These are phyloP conservation scores for Tenthredo scrophulariae DNA, from an alignment of 2,888 invertebrate genomes.

Conservation along the genomic window DNA sequence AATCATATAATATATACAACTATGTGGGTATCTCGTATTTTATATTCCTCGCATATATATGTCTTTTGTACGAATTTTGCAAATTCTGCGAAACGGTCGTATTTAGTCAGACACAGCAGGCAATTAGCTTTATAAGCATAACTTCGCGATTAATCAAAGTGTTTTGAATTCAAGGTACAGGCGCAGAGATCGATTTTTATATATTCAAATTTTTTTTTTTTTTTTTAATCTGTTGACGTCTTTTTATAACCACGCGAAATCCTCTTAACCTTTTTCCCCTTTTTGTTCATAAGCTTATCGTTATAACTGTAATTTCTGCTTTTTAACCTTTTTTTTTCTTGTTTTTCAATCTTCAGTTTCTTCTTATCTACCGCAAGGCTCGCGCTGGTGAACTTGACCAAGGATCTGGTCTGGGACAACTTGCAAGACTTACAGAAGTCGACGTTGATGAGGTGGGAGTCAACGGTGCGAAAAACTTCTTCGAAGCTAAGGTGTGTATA, in stretches of 20 bases:
- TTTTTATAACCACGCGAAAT: neutral
- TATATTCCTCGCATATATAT: neutral
- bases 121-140: neutral
- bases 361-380: constrained; percentile 92
- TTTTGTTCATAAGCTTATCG: neutral
- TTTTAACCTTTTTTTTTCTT: neutral
- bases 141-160: neutral
- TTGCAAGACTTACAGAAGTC: constrained; percentile 93
- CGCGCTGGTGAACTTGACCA: constrained; percentile 93
- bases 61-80: constrained; percentile 32
- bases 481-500: constrained; percentile 90
- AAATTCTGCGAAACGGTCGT: constrained; percentile 1
- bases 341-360: constrained; percentile 78
- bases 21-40: neutral
- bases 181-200: neutral
- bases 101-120: neutral
- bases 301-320: neutral
- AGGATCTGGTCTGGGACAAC: constrained; percentile 91
- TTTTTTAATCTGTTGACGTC: neutral
- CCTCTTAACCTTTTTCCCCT: neutral
- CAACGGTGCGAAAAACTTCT: constrained; percentile 96
- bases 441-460: constrained; percentile 97
- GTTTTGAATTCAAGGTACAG: neutral
- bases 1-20: constrained; percentile 1
- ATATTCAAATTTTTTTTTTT: no score